Conservation (phyloP, 2,797 vertebrate genomes). For the Pseudochromis fuscus region DNA sequence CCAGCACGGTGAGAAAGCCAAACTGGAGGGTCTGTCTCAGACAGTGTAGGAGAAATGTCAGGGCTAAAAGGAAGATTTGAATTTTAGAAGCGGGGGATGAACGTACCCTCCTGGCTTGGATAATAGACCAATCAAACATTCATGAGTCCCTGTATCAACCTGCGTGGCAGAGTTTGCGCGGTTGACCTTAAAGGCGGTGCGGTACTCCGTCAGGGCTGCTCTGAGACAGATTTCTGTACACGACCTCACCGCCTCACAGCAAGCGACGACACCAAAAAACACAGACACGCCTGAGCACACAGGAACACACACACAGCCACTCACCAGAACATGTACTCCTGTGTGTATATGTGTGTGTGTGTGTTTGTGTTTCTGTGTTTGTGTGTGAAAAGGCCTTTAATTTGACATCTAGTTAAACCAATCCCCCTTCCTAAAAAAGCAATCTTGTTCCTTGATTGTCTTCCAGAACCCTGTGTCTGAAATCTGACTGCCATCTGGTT, state of each 20-base stretch:
- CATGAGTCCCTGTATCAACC: constrained; percentile 72
- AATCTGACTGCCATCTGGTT: constrained; percentile 83
- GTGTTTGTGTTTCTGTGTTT: constrained; percentile 13
- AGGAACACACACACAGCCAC: constrained; percentile 28
- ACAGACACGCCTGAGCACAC: constrained; percentile 44
- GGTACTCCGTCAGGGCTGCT: constrained; percentile 62
- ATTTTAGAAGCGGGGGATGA: constrained; percentile 63
- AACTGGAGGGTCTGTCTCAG: constrained; percentile 35
- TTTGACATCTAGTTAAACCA: constrained; percentile 81
- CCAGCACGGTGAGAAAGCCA: constrained; percentile 18
- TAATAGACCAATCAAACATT: constrained; percentile 82
- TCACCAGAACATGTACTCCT: constrained; percentile 24
- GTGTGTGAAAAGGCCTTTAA: constrained; percentile 63
- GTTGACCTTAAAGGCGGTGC: constrained; percentile 60
- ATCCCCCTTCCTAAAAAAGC: constrained; percentile 77
- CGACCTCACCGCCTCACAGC: constrained; percentile 68
- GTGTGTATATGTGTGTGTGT: constrained; percentile 11
- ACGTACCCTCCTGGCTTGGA: constrained; percentile 58
- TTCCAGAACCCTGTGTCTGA: constrained; percentile 79
- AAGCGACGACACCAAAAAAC: constrained; percentile 33
- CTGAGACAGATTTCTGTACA: constrained; percentile 64
- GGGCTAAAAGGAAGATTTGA: constrained; percentile 72
- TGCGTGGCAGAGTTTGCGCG: constrained; percentile 54
- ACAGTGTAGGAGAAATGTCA: constrained; percentile 64
- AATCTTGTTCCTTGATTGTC: constrained; percentile 83